Percentiles rank a stretch among this genome's conserved stretches.
Conservation (phyloP, 2,113 vertebrate genomes). For the Cranoglanis bouderius region DNA sequence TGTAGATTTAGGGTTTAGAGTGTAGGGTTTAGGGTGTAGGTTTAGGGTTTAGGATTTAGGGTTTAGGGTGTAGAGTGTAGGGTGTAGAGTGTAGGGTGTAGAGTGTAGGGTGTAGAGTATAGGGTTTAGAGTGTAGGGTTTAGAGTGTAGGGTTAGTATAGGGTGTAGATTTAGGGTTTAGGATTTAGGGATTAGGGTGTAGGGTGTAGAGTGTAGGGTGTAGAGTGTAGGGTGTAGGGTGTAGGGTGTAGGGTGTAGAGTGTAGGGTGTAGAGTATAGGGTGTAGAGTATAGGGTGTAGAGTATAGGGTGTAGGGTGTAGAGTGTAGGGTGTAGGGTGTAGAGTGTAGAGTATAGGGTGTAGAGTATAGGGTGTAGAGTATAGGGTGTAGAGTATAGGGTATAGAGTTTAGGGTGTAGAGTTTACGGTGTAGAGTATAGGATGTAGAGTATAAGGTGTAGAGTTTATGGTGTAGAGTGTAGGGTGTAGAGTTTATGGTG, state of each 20-base stretch:
- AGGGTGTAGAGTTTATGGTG: background rate
- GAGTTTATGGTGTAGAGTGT: background rate
- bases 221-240: background rate
- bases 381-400: background rate
- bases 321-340: background rate
- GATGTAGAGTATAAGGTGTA: background rate
- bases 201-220: background rate
- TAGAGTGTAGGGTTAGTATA: background rate
- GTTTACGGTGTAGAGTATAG: background rate
- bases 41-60: background rate
- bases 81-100: background rate
- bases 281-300: background rate
- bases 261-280: background rate
- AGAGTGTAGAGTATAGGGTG: background rate
- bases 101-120: accelerated
- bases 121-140: background rate
- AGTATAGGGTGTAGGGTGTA: background rate
- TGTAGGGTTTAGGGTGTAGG: background rate
- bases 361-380: background rate
- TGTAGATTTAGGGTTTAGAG: background rate
- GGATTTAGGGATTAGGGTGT: background rate
- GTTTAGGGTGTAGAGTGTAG: background rate
- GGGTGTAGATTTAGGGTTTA: background rate
- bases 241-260: background rate
- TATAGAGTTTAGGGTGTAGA: background rate